Evolutionary conservation across 2,888 invertebrate genomes (phyloP).

Genomic region (Aradus depressus): DNA sequence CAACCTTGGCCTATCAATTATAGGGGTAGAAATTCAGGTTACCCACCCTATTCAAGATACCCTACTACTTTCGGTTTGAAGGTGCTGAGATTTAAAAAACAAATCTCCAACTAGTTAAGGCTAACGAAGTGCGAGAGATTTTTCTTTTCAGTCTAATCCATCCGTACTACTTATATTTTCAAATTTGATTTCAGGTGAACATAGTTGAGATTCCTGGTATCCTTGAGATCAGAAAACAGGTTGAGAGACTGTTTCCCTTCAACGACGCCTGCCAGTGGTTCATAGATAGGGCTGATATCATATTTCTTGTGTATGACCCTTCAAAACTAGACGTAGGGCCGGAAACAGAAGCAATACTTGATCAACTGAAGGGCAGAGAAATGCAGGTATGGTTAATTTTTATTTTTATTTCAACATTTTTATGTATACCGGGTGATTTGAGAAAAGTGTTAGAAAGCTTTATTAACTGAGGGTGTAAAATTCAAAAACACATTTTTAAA

Average conservation of each 20-base stretch:
- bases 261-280: slow-evolving; percentile 97
- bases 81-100: no score
- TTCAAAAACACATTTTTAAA: no score
- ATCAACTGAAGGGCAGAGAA: slow-evolving; percentile 87
- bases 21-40: no score
- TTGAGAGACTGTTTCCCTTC: slow-evolving; percentile 85
- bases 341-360: slow-evolving; percentile 87
- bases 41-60: no score
- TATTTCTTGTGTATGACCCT: slow-evolving; percentile 90
- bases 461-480: no score
- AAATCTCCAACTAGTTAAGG: no score
- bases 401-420: not conserved
- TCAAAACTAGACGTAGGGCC: slow-evolving; percentile 90
- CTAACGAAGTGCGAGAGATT: no score
- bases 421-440: no score
- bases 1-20: no score
- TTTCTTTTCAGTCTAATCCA: no score
- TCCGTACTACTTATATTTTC: slow-evolving; percentile 1
- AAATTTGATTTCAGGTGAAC: slow-evolving; percentile 54
- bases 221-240: slow-evolving; percentile 84
- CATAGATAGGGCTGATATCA: slow-evolving; percentile 89
- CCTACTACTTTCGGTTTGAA: no score
- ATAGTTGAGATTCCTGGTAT: slow-evolving; percentile 95
- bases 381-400: slow-evolving; percentile 51
- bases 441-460: no score